These are phyloP conservation scores for Phymanthus crucifer DNA, from an alignment of 92 coral and sea anemone genomes.

Conservation along the genomic window DNA sequence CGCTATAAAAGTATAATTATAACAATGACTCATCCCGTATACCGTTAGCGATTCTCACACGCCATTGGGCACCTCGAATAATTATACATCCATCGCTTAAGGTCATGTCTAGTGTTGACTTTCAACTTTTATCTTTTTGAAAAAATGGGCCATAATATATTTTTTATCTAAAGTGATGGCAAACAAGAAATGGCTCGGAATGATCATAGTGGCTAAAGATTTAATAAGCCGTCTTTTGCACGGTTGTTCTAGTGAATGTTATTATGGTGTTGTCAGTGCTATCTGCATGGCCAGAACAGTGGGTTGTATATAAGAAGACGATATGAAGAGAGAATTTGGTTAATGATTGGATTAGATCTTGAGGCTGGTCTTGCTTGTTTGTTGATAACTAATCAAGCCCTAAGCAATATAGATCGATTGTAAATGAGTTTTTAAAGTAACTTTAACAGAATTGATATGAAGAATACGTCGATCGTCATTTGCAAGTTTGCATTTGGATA, in stretches of 20 bases:
- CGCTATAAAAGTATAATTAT: background rate
- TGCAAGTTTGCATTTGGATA: no score
- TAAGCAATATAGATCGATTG: no score
- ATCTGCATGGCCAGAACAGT: background rate
- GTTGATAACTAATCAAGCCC: background rate
- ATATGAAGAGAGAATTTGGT: background rate
- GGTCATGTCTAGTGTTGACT: background rate
- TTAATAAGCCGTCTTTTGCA: background rate
- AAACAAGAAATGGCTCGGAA: background rate
- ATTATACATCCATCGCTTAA: background rate
- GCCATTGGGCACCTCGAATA: background rate
- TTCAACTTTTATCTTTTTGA: background rate
- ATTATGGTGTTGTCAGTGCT: background rate
- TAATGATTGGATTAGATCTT: background rate
- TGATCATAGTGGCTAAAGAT: background rate
- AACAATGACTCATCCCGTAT: background rate
- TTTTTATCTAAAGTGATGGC: constrained; percentile 5
- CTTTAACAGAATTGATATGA: background rate
- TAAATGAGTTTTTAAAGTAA: background rate
- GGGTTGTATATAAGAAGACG: background rate
- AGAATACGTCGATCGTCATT: background rate
- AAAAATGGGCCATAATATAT: background rate
- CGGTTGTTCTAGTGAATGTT: background rate
- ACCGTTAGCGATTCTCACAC: background rate
- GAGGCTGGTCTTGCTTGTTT: background rate